Evolutionary conservation across 30 jellyfish, hydroid and myxozoan species (phyloP).

Genomic region (Pelagia noctiluca): DNA sequence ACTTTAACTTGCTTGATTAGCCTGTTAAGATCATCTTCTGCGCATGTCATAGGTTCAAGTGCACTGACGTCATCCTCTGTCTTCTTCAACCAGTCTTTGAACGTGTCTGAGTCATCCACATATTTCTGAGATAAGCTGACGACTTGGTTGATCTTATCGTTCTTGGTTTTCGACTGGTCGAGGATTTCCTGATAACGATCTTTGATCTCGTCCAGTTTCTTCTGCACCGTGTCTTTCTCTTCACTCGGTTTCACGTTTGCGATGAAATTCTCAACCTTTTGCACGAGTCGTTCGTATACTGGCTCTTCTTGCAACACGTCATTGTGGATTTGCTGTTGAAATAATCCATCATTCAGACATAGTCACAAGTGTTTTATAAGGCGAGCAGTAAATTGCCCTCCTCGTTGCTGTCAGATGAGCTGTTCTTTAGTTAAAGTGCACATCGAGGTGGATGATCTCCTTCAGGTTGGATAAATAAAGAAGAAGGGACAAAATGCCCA

Average conservation of each 20-base stretch:
- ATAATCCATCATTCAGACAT: not conserved
- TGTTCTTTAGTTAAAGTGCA: too few relatives aligned
- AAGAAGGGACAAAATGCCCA: too few relatives aligned
- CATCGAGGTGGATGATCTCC: too few relatives aligned
- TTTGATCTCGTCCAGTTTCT: slow-evolving; percentile 54
- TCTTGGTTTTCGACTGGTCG: slow-evolving; percentile 52
- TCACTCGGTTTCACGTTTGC: slow-evolving; percentile 70
- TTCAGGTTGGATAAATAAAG: too few relatives aligned
- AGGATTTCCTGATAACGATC: slow-evolving; percentile 47
- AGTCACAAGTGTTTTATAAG: too few relatives aligned
- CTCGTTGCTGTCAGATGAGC: too few relatives aligned
- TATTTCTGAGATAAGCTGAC: slow-evolving; percentile 60
- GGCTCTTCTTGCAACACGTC: slow-evolving; percentile 86
- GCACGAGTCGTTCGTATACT: slow-evolving; percentile 60
- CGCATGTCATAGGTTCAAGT: slow-evolving; percentile 60
- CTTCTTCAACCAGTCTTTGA: slow-evolving; percentile 60
- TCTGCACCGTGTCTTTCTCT: slow-evolving; percentile 56
- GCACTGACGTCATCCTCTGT: slow-evolving; percentile 52
- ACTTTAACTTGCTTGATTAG: slow-evolving; percentile 72
- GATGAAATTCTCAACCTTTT: slow-evolving; percentile 64
- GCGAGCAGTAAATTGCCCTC: too few relatives aligned
- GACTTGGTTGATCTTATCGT: slow-evolving; percentile 48
- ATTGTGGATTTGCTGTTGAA: slow-evolving; percentile 70
- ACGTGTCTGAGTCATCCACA: slow-evolving; percentile 45
- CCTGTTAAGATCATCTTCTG: slow-evolving; percentile 49